Evolutionary conservation across 2,888 invertebrate species (phyloP), one percentile per base, ranked within the genome.

Genomic region (Nymphalis c-album): DNA sequence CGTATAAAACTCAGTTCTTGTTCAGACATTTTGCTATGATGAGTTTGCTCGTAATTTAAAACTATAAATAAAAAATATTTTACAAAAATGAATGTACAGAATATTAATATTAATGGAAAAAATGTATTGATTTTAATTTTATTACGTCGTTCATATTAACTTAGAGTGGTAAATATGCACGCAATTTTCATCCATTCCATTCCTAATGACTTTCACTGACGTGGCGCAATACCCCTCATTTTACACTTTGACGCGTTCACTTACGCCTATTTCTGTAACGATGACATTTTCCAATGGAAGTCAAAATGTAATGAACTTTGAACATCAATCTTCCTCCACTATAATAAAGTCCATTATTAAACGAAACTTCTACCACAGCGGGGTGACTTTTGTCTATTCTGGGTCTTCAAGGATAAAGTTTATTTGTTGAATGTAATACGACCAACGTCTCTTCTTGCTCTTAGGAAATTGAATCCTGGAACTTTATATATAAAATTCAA

Each of bases 211-310:
- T 92, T 91, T 88, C 90, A 85, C 87, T 91, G 91, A 90, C 91
- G 89, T 86, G 86, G 81, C 87, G 89, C 85, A 85, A 91, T 90
- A 89, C 90, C 91, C 90, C 92, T 91, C 91, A 90, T 92, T 92
- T 91, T 91, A 91, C 91, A 92, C 91, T 91, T 91, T 91, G 91
- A 90, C 91, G 92, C 92, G 87, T 91, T 89, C 91, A 89, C 91
- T 91, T 90, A 88, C 87, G 85, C 84, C 84, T 87, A 86, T 87
- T 88, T 84, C 85, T 88, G 86, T 85, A 82, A 83, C 85, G 84
- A 86, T 90, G 90, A 89, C 87, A 88, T 91, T 90, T 88, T 84
- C 86, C 88, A 83, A 86, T 88, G 85, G 80, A 82, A 85, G 78
- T 79, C 76, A 79, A 84, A 86, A 81, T 77, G 75, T 78, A 82